phyloP scores from a whole-genome alignment of 2,113 vertebrate species.

The Sorex fumeus region DNA sequence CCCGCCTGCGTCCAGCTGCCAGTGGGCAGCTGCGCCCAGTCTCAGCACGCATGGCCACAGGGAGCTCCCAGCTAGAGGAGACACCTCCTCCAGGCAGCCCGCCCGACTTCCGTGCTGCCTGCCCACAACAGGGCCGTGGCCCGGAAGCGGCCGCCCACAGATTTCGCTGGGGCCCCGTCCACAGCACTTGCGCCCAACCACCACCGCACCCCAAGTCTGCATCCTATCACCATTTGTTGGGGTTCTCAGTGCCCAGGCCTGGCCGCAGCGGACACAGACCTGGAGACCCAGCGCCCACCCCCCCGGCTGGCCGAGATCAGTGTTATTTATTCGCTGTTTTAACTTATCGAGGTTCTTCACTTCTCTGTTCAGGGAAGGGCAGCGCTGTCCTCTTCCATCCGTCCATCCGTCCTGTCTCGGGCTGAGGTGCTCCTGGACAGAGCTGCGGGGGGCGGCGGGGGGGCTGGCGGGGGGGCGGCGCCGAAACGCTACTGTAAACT shows the following conservation, averaged over 20 bases:
- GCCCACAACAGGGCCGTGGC: not conserved
- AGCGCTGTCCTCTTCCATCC: slow-evolving; percentile 46
- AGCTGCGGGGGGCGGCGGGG: not conserved
- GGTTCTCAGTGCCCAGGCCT: no score
- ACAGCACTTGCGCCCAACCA: not conserved
- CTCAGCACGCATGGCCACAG: no score
- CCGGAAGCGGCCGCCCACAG: not conserved
- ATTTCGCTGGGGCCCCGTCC: not conserved
- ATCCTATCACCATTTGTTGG: not conserved
- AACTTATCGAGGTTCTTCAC: slow-evolving; percentile 64
- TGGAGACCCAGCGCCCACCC: no score
- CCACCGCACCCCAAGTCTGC: not conserved
- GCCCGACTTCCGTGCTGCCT: not conserved
- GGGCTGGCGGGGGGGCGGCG: slow-evolving; percentile 11
- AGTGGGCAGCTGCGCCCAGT: no score
- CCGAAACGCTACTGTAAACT: slow-evolving; percentile 92
- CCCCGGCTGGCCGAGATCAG: slow-evolving; percentile 56
- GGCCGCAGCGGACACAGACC: not conserved
- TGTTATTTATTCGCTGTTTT: slow-evolving; percentile 76
- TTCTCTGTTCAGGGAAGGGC: slow-evolving; percentile 80
- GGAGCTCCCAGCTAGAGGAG: not conserved
- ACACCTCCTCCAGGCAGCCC: not conserved
- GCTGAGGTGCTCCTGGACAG: slow-evolving; percentile 65
- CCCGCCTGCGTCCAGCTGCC: no score
- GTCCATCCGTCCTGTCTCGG: slow-evolving; percentile 30